Evolutionary conservation across 2,888 invertebrate species (phyloP).

Genomic region (Tipula helvola): DNA sequence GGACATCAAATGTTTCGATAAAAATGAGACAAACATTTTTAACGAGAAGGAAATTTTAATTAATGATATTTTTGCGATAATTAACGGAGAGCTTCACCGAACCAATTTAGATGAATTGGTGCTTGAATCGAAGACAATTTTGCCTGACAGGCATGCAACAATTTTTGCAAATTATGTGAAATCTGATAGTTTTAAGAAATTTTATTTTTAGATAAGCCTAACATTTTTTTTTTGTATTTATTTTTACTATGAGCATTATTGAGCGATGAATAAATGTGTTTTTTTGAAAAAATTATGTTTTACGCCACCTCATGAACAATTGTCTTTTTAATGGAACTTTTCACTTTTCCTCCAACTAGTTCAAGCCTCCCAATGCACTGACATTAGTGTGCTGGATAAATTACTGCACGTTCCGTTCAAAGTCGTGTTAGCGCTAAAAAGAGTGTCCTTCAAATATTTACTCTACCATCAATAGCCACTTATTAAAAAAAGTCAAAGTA

Average conservation of each 20-base stretch:
- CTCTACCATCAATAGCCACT: no score
- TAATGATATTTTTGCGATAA: background rate
- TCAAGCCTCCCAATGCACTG: no score
- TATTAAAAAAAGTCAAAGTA: no score
- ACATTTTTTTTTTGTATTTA: background rate
- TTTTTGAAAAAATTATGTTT: background rate
- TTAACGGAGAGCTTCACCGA: background rate
- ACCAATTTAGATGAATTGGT: background rate
- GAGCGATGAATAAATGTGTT: background rate
- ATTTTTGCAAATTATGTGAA: background rate
- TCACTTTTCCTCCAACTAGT: no score
- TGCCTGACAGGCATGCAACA: background rate
- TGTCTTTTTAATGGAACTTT: no score
- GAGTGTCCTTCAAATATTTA: no score
- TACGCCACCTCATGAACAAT: background rate
- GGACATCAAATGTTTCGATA: conserved; percentile 23
- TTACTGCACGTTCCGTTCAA: no score
- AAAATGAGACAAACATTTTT: conserved; percentile 28
- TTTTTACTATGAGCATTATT: background rate
- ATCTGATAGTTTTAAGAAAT: background rate
- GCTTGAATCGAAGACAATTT: background rate
- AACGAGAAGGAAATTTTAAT: conserved; percentile 21
- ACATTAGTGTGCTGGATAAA: no score
- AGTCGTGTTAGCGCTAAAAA: no score
- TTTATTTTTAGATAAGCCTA: background rate